Base-by-base conservation (phyloP, 1,140 invertebrate species). In the Xylocopa sonorina region DNA sequence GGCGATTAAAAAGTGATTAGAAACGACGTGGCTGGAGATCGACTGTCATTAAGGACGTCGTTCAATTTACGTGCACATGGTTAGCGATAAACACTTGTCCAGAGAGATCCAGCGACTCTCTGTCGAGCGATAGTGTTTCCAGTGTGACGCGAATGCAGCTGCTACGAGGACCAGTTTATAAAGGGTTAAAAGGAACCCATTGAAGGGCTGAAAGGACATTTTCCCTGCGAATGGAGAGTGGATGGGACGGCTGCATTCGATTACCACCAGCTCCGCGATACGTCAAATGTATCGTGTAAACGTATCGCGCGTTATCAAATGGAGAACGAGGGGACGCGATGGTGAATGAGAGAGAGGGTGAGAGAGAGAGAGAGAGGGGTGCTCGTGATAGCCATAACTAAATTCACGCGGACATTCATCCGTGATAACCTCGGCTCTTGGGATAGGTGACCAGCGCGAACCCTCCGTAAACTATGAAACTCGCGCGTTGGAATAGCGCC, bases 21-120 rank as follows among this genome's bases (percentile, higher is more conserved):
- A n/a, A n/a, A n/a, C n/a, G n/a, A n/a, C n/a, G n/a, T n/a, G n/a
- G n/a, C n/a, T n/a, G n/a, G n/a, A n/a, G n/a, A n/a, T n/a, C n/a
- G n/a, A n/a, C n/a, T n/a, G n/a, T n/a, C n/a, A 74, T 62, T 74
- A 74, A 74, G 57, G 29, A 32, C 16, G 43, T 38, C 32, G 58
- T 32, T 27, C 46, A n/a, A n/a, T n/a, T n/a, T n/a, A n/a, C n/a
- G n/a, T n/a, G n/a, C n/a, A n/a, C n/a, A n/a, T n/a, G n/a, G n/a
- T n/a, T n/a, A n/a, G n/a, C n/a, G n/a, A n/a, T n/a, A n/a, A n/a
- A n/a, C n/a, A n/a, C n/a, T n/a, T n/a, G n/a, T n/a, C n/a, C n/a
- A n/a, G n/a, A n/a, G n/a, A n/a, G n/a, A n/a, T n/a, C n/a, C n/a
- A n/a, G n/a, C n/a, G n/a, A n/a, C n/a, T n/a, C n/a, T n/a, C n/a